A percentile compares a stretch with the other conserved stretches of the same genome.
phyloP scores from a whole-genome alignment of 2,888 invertebrate species.

The Bembecia ichneumoniformis region DNA sequence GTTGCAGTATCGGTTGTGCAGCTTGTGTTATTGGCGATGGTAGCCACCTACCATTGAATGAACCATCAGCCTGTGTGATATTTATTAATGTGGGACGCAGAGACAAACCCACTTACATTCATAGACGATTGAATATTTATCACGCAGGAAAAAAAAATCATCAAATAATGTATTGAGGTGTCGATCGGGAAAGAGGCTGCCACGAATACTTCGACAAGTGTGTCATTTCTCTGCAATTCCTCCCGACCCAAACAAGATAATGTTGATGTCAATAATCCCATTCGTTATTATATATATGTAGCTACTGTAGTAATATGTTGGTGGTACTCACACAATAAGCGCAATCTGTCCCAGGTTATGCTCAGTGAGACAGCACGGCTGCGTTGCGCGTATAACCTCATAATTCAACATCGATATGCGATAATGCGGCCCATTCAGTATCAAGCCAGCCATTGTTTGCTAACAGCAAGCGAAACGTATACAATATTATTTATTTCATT shows the following conservation, averaged over 20 bases:
- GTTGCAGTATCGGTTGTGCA: no score
- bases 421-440: constrained; percentile 49
- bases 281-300: constrained; percentile 1
- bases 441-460: constrained; percentile 18
- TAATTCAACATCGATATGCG: constrained; percentile 43
- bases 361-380: constrained; percentile 47
- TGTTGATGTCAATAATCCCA: neutral
- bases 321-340: neutral
- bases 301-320: neutral
- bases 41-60: no score
- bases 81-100: no score
- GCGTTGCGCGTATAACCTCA: constrained; percentile 34
- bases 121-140: no score
- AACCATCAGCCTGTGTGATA: no score
- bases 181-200: neutral
- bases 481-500: neutral
- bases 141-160: no score
- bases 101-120: no score
- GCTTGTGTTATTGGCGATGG: no score
- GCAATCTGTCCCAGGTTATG: neutral
- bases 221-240: no score
- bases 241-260: neutral
- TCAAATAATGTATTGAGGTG: no score
- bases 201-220: no score
- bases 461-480: constrained; percentile 7